These are phyloP conservation scores for Kryptolebias ocellatus DNA, from an alignment of 2,797 vertebrate genomes.

Conservation along the genomic window DNA sequence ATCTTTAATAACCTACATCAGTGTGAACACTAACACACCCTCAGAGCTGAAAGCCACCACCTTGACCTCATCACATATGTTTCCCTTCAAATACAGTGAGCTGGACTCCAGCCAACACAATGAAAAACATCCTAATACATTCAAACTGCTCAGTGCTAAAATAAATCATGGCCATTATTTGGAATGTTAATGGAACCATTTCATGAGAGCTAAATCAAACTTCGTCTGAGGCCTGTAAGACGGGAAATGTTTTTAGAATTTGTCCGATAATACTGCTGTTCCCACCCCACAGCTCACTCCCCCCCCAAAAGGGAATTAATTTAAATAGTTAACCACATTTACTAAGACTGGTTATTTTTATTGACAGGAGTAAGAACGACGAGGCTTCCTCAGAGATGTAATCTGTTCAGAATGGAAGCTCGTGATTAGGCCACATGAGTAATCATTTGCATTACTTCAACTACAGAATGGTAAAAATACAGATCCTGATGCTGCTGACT, in stretches of 20 bases:
- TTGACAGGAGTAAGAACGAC: background rate
- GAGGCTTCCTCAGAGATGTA: background rate
- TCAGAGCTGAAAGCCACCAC: conserved; percentile 14
- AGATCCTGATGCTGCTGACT: conserved; percentile 16
- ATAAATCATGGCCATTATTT: conserved; percentile 42
- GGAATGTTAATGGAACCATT: conserved; percentile 9
- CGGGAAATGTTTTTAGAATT: conserved; percentile 16
- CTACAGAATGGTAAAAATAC: conserved; percentile 6
- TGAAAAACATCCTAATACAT: conserved; percentile 26
- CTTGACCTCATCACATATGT: conserved; percentile 33
- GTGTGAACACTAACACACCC: conserved; percentile 15
- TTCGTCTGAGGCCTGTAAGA: conserved; percentile 19
- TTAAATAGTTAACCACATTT: conserved; percentile 3
- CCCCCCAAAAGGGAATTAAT: background rate
- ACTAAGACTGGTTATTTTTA: background rate
- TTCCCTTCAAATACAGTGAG: conserved; percentile 42
- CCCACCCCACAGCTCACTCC: background rate
- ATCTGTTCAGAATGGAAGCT: conserved; percentile 2
- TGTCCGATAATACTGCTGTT: background rate
- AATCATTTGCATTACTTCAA: conserved; percentile 8
- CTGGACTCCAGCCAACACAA: conserved; percentile 37
- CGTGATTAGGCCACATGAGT: background rate
- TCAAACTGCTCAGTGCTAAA: conserved; percentile 14
- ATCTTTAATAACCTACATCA: background rate
- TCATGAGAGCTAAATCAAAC: conserved; percentile 27